Conservation (phyloP, 2,888 invertebrate species). For the Erpobdella octoculata region DNA sequence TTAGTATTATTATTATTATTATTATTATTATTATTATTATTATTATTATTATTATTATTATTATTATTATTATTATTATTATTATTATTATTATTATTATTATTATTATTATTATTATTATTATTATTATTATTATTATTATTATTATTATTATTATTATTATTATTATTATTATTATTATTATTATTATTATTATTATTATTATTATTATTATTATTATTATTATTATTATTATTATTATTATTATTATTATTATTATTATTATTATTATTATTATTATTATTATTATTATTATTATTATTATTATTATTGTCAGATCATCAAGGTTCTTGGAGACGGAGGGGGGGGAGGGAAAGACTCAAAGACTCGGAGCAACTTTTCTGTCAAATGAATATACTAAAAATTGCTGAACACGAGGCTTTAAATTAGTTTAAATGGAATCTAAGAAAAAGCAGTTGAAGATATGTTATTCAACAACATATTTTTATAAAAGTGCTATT, state of each 20-base stretch:
- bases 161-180: background rate
- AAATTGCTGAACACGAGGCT: no score
- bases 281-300: no score
- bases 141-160: background rate
- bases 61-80: background rate
- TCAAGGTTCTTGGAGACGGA: no score
- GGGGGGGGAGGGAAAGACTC: no score
- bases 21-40: background rate
- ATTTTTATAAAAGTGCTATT: no score
- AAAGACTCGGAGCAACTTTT: no score
- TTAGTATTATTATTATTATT: background rate
- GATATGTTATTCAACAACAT: no score
- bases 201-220: background rate
- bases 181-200: constrained; percentile 6
- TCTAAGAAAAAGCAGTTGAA: no score
- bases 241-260: background rate
- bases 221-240: background rate
- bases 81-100: background rate
- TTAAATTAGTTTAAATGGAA: no score
- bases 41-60: background rate
- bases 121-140: background rate
- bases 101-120: background rate
- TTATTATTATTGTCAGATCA: background rate
- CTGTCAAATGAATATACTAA: no score
- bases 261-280: background rate